Base-by-base conservation (phyloP, 2,797 vertebrate genomes). In the Macroramphosus scolopax region DNA sequence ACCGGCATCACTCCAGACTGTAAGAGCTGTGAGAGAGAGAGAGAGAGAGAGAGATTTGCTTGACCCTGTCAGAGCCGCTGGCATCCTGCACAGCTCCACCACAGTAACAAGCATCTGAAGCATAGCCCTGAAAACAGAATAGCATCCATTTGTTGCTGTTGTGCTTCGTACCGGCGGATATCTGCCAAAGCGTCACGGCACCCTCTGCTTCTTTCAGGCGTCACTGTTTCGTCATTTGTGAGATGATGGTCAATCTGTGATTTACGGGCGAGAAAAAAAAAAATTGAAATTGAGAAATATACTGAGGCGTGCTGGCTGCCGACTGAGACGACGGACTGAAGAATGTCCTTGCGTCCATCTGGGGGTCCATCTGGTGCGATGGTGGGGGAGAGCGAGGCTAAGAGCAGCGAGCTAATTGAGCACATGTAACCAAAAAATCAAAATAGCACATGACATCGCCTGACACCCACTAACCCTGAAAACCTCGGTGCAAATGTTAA, bases 351-450 rank as follows among this genome's bases (percentile, higher is more conserved):
- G 71, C 58, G 84, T 89, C 88, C 87, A 88, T 90, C 89, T 91
- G 87, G 80, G 85, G 45, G 77, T 86, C 87, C 89, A 89, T 88
- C 88, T 90, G 89, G 55, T 72, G 68, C 30, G 73, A 81, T 34
- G 31, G 53, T 38, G 58, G 48, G 51, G 20, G 48, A 45, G 61
- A 61, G 44, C 44, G 42, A 51, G 53, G 62, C 57, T 57, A 60
- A 67, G 66, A 73, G 66, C 26, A 20, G 28, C 29, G 17, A 17
- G 68, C 47, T 72, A 74, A 72, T 66, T 51, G 51, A 72, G 65
- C 54, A 63, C 10, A 26, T 22, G 12, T 14, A 57, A 50, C 43
- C 50, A 38, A 22, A 12, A 58, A 64, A 75, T 70, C 26, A 39
- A 73, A 60, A 76, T 63, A 55, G 22, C 44, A 22, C 51, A 35